A percentile compares a stretch with the other conserved stretches of the same genome.
These are phyloP conservation scores for Yponomeuta malinellus DNA, from an alignment of 2,888 invertebrate genomes.

Conservation along the genomic window DNA sequence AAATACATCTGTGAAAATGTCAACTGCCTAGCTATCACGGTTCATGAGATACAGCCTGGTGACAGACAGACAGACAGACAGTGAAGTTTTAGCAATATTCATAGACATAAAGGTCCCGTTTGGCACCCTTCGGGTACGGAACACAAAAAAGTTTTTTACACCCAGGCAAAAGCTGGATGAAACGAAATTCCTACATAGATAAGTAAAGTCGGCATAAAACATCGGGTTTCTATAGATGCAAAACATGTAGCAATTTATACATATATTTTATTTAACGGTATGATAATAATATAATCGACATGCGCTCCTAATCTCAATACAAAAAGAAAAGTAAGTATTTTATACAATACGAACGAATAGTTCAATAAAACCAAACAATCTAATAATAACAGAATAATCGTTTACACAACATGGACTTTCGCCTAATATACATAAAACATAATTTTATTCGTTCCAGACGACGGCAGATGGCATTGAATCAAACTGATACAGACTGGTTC, in stretches of 20 bases:
- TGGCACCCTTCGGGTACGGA: no score
- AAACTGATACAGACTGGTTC: background rate
- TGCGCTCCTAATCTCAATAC: slow-evolving; percentile 64
- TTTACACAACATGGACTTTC: slow-evolving; percentile 41
- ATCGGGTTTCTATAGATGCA: slow-evolving; percentile 24
- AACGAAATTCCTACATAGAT: no score
- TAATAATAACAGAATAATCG: slow-evolving; percentile 22
- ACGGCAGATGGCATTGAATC: slow-evolving; percentile 17
- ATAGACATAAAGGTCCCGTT: no score
- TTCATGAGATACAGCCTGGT: no score
- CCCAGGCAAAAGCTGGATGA: no score
- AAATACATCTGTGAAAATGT: no score
- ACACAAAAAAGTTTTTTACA: no score
- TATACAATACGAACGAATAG: slow-evolving; percentile 51
- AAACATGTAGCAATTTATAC: slow-evolving; percentile 61
- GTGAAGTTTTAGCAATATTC: no score
- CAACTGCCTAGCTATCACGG: no score
- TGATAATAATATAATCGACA: slow-evolving; percentile 64
- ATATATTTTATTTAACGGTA: slow-evolving; percentile 74
- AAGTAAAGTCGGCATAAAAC: no score
- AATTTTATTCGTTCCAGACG: slow-evolving; percentile 15
- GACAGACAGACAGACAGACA: no score
- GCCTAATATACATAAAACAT: slow-evolving; percentile 43
- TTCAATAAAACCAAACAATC: slow-evolving; percentile 29
- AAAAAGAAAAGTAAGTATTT: slow-evolving; percentile 51